Base-by-base conservation (phyloP, 2,113 vertebrate genomes). In the Anolis carolinensis region DNA sequence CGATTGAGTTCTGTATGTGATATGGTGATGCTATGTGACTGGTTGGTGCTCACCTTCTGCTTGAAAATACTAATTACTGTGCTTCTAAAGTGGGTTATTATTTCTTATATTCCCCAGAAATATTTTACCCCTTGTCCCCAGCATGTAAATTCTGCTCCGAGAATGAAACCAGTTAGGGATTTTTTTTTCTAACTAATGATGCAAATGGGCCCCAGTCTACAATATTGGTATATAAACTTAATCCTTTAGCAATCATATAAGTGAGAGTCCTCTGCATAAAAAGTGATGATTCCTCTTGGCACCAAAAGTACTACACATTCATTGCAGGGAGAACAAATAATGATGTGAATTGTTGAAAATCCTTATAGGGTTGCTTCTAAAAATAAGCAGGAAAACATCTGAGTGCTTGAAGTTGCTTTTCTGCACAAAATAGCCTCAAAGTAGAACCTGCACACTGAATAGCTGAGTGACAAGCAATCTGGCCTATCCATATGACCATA, bases 401-500 rank as follows among this genome's bases (percentile, higher is more conserved):
- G 92, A 93, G 85, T 10, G 25, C 86, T 88, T 89, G 34, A 75
- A 91, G 79, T 34, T 30, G n/a, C 87, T 71, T 85, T 39, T 85
- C 82, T 83, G 59, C 0, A 30, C 0, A 52, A 52, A 3, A 86
- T 90, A 88, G 96, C 90, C 94, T 95, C 92, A 70, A 82, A 94
- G 90, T 93, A 92, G 91, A 95, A 92, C 91, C 92, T 91, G 93
- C 92, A 89, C 18, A 65, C 94, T 94, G 95, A 94, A 95, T 88
- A 92, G 81, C 93, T 95, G 95, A 96, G 94, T 97, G 97, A 96
- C 95, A 94, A 93, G 93, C 97, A 97, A 95, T 96, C 96, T 97
- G 96, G 96, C 95, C 96, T 95, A 96, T 95, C 95, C 96, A 95
- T 96, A 95, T 95, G 96, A 97, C 97, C 97, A 96, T 97, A 97